phyloP scores from a whole-genome alignment of 2,797 vertebrate species.

The Pangasius larnaudii region DNA sequence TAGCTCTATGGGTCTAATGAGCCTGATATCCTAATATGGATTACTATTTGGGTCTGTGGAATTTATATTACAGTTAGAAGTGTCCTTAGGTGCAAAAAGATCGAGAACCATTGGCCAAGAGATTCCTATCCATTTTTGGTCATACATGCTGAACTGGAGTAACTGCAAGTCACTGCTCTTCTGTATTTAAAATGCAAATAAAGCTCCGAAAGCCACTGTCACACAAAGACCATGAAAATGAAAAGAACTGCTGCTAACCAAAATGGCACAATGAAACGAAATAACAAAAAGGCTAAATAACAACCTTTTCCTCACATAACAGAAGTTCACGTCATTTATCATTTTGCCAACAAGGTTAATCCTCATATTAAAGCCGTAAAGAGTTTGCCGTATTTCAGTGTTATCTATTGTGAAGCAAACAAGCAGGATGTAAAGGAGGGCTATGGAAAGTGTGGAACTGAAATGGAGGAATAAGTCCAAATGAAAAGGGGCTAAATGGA shows the following conservation, averaged over 20 bases:
- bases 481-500: constrained; percentile 17
- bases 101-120: background rate
- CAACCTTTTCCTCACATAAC: constrained; percentile 10
- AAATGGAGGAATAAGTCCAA: constrained; percentile 31
- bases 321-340: constrained; percentile 29
- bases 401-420: constrained; percentile 23
- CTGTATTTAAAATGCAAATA: constrained; percentile 57
- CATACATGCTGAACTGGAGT: constrained; percentile 22
- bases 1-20: background rate
- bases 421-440: constrained; percentile 21
- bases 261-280: constrained; percentile 23
- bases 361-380: constrained; percentile 10
- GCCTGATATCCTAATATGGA: background rate
- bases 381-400: constrained; percentile 2
- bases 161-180: constrained; percentile 39
- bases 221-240: constrained; percentile 2
- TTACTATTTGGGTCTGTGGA: background rate
- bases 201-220: constrained; percentile 30
- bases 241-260: background rate
- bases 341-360: constrained; percentile 35
- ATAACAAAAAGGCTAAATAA: constrained; percentile 51
- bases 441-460: background rate
- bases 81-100: background rate
- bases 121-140: background rate
- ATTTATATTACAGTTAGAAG: background rate